Base-by-base conservation (phyloP, 2,797 vertebrate species). In the Hozukius guyotensis region DNA sequence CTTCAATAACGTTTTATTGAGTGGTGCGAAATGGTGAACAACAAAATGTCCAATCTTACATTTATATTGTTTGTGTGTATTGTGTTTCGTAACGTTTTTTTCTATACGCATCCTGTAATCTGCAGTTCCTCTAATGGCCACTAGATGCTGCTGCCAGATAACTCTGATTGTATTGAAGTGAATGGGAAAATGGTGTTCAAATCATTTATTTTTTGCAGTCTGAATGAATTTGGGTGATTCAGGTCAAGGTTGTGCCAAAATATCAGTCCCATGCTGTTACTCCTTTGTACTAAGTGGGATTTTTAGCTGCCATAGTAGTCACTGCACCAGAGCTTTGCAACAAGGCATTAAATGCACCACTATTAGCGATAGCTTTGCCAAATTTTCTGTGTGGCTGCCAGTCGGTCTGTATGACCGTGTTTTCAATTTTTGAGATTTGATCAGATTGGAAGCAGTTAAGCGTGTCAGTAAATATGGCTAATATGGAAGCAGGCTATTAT, bases 401-500 rank as follows among this genome's bases (percentile, higher is more conserved):
- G 34, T 13, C 4, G 14, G 10, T 64, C n/a, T 64, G 7, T 31
- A 24, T 56, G n/a, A 53, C 24, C 29, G 16, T 42, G 36, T 62
- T 32, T 42, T 24, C 2, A 34, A 4, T 59, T 57, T 63, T 6
- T 53, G 10, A 72, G 22, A 59, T 52, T 55, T 25, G 55, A 76
- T 79, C 32, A 60, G 32, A 53, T 67, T 56, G 20, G 24, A 63
- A 59, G 49, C 67, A n/a, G 36, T 24, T 27, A 8, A 27, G 64
- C 24, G 13, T 62, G 22, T 69, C 59, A 46, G 36, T 56, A 62
- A 70, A 70, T 56, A 20, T 27, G 27, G 29, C 59, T 46, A 46
- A 73, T 22, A 20, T 53, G 36, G 31, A 79, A 69, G 14, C 31
- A 42, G 38, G 34, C 67, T 73, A 65, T 85, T 80, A 78, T 73